Evolutionary conservation across 2,797 vertebrate species (phyloP).

Genomic region (Danio jaintianensis): DNA sequence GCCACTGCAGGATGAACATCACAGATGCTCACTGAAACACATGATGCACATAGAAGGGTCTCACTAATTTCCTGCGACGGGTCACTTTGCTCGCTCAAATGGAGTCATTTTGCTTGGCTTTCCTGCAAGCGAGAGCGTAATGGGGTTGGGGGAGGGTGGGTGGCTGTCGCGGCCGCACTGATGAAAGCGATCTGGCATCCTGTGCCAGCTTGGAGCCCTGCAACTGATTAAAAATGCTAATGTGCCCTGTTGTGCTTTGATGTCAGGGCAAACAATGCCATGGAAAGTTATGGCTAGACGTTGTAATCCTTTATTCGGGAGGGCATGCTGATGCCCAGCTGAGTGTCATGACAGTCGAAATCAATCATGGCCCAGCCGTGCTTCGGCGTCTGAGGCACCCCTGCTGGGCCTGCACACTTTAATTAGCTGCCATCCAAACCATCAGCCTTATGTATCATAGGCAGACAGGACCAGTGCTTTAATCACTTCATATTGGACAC

Average conservation of each 20-base stretch:
- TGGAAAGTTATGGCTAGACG: conserved; percentile 87
- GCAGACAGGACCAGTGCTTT: neutral
- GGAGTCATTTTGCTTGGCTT: conserved; percentile 59
- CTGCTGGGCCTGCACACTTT: conserved; percentile 80
- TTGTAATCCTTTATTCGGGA: conserved; percentile 90
- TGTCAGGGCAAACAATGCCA: conserved; percentile 86
- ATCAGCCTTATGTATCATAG: conserved; percentile 66
- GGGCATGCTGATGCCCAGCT: conserved; percentile 86
- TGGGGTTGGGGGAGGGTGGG: neutral
- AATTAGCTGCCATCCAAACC: conserved; percentile 85
- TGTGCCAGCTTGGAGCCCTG: conserved; percentile 73
- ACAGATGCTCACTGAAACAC: conserved; percentile 20
- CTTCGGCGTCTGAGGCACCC: conserved; percentile 78
- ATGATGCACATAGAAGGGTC: conserved; percentile 40
- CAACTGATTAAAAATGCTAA: conserved; percentile 94
- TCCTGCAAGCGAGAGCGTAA: conserved; percentile 53
- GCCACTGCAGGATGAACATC: conserved; percentile 49
- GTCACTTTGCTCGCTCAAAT: conserved; percentile 58
- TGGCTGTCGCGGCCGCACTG: conserved; percentile 35
- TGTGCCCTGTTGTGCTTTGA: conserved; percentile 89
- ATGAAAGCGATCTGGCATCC: conserved; percentile 74
- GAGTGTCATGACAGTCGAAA: conserved; percentile 89
- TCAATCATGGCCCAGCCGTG: conserved; percentile 86
- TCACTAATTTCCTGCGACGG: conserved; percentile 55
- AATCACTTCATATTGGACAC: neutral